Percentiles rank a stretch among this genome's conserved stretches.
These are phyloP conservation scores for Ochotona princeps DNA, from an alignment of 2,113 vertebrate species.

Conservation along the genomic window DNA sequence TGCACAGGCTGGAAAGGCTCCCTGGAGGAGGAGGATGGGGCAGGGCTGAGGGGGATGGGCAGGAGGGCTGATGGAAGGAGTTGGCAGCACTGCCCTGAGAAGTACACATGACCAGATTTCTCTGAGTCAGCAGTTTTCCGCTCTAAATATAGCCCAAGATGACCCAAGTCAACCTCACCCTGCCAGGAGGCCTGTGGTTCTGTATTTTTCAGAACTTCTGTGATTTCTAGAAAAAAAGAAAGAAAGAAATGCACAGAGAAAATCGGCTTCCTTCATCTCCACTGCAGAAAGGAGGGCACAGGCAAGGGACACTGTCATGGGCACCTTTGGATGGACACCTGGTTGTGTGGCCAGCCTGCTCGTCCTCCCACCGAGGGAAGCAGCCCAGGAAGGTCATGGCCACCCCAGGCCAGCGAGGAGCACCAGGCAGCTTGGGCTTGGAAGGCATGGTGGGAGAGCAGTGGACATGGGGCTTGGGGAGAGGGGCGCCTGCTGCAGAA, in stretches of 20 bases:
- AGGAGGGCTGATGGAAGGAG: background rate
- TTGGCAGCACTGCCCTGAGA: background rate
- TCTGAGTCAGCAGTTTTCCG: constrained; percentile 37
- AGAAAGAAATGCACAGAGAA: background rate
- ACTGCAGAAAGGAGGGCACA: too few species aligned
- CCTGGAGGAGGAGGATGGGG: background rate
- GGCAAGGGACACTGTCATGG: background rate
- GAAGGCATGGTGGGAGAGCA: background rate
- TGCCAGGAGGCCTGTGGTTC: background rate
- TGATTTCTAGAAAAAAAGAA: background rate
- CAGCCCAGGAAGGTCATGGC: background rate
- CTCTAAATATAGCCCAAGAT: constrained; percentile 54
- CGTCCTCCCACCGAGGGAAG: background rate
- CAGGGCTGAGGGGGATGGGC: background rate
- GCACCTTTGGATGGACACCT: background rate
- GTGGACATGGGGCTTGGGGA: background rate
- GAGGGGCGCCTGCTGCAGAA: rapidly evolving
- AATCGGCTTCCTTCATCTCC: background rate
- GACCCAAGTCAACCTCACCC: constrained; percentile 54
- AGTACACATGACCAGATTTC: constrained; percentile 24
- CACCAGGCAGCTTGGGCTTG: background rate
- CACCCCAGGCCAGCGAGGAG: background rate
- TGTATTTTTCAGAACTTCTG: background rate
- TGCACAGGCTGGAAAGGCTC: background rate
- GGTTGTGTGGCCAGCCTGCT: background rate